Evolutionary conservation across 2,797 vertebrate genomes (phyloP).

Genomic region (Lacerta bilineata): DNA sequence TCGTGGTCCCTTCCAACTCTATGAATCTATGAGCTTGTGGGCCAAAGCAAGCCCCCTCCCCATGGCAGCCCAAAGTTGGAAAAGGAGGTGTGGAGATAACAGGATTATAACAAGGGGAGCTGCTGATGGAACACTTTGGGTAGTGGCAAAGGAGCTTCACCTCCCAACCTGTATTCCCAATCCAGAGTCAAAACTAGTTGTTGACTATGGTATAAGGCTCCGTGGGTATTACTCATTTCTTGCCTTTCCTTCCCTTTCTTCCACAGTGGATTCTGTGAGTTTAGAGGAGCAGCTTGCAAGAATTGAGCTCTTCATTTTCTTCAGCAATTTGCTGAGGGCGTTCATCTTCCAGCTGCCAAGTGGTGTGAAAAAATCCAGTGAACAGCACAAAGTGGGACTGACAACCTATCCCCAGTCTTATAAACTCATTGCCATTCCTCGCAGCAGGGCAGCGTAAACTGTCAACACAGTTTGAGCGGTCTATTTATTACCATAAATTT

Average conservation of each 20-base stretch:
- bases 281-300: constrained; percentile 24
- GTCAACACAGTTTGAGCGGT: not conserved
- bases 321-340: not conserved
- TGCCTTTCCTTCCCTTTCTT: not conserved
- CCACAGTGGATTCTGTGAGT: not conserved
- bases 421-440: not conserved
- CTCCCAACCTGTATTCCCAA: not conserved
- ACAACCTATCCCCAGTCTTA: not conserved
- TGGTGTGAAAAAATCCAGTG: not conserved
- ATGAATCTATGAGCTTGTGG: too few species aligned
- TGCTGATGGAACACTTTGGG: not conserved
- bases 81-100: not conserved
- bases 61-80: not conserved
- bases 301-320: constrained; percentile 26
- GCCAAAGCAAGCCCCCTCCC: too few species aligned
- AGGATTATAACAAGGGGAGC: not conserved
- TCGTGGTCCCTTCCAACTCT: too few species aligned
- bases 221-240: not conserved
- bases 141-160: not conserved
- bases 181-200: not conserved
- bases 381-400: not conserved
- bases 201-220: too few species aligned
- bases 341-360: constrained; percentile 10
- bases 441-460: not conserved
- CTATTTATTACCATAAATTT: not conserved